These are phyloP conservation scores for Neopelma chrysocephalum DNA, from an alignment of 2,797 vertebrate genomes.

Conservation along the genomic window DNA sequence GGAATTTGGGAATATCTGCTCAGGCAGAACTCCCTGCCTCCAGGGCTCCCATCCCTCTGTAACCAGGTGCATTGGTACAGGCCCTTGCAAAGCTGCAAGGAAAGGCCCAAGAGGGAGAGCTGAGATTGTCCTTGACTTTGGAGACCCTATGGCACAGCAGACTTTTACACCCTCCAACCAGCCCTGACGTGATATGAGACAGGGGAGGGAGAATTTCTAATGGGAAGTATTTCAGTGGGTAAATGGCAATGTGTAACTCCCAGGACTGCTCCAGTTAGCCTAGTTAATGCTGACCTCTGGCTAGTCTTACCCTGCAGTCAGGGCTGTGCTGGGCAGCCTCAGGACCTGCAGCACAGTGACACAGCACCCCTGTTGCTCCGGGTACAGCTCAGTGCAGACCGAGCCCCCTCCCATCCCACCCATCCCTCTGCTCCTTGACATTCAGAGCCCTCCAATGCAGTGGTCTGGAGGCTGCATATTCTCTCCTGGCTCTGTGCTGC, in stretches of 20 bases:
- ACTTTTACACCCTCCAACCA: neutral
- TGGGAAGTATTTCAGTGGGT: neutral
- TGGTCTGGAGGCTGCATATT: neutral
- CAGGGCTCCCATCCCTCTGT: neutral
- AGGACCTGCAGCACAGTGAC: neutral
- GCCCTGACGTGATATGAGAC: neutral
- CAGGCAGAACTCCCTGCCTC: neutral
- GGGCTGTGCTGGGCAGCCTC: neutral
- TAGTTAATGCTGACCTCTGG: neutral
- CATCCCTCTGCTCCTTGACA: neutral
- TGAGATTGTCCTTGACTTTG: neutral
- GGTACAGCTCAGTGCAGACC: neutral
- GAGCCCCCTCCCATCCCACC: neutral
- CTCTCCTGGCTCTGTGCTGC: neutral
- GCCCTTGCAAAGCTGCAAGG: neutral
- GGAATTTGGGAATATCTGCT: neutral
- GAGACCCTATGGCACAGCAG: neutral
- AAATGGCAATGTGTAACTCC: neutral
- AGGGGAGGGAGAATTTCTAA: neutral
- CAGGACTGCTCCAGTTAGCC: neutral
- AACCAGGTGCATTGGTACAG: neutral
- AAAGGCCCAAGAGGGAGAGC: neutral
- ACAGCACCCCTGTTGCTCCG: neutral
- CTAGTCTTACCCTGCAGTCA: accelerated
- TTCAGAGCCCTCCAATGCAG: accelerated